Evolutionary conservation across 2,888 invertebrate species (phyloP), one percentile per base, ranked within the genome.

Genomic region (Tuta absoluta): DNA sequence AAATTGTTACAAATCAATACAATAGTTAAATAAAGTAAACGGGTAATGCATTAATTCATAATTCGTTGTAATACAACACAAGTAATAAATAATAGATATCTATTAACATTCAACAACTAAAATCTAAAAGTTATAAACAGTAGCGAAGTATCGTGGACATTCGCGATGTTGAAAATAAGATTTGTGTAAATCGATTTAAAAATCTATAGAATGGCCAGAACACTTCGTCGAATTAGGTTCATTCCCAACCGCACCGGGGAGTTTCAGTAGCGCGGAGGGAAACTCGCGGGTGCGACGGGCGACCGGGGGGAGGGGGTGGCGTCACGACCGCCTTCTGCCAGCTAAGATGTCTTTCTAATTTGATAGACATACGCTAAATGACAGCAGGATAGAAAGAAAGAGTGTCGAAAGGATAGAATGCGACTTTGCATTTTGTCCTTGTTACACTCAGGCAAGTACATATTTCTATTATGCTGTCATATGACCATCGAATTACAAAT

Each of bases 51-150:
- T 71, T 69, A 74, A 72, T 72, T 69, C 69, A 81, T 79, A 81
- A 81, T 89, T 89, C 88, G 88, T 87, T 89, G 89, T 83, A 82
- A 79, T 83, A 85, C 79, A 83, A 84, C 81, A 82, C 77, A 80
- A 80, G 78, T 75, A 89, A 88, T 86, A 86, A 89, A 87, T 87
- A 85, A 86, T 85, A 86, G 70, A 75, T 84, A 80, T 85, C 86
- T 88, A 87, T 84, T 77, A 89, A 90, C 84, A 84, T 85, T 89
- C 87, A 90, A 90, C 89, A 83, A 86, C 80, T 87, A 85, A 79
- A 76, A 68, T 67, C 82, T 87, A 87, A 72, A n/a, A 66, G 75
- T 74, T 81, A 70, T 69, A 66, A 66, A 67, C 67, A 62, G 61
- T 41, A 53, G 45, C 63, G 67, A 81, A 84, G 80, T 77, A 76